Percentiles rank a stretch among this genome's conserved stretches.
Evolutionary conservation across 2,113 vertebrate genomes (phyloP).

Genomic region (Ophthalmolycus amberensis): DNA sequence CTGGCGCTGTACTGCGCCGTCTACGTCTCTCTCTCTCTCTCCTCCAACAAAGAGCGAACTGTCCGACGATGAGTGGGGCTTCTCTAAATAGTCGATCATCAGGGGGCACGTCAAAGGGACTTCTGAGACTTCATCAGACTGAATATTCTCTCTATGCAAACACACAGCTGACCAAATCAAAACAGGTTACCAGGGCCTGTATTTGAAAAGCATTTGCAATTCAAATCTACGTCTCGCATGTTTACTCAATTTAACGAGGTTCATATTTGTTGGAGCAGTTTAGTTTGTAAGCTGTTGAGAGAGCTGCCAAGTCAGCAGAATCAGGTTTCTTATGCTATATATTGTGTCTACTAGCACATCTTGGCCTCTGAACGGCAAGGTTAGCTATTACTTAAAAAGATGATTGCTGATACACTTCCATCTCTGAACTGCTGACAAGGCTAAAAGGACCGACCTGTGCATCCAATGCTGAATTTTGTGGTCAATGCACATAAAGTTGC

Average conservation of each 20-base stretch:
- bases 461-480: slow-evolving; percentile 11
- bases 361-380: slow-evolving; percentile 35
- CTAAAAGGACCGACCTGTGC: slow-evolving; percentile 10
- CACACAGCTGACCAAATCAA: slow-evolving; percentile 63
- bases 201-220: slow-evolving; percentile 44
- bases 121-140: slow-evolving; percentile 20
- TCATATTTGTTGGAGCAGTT: slow-evolving; percentile 13
- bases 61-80: slow-evolving; percentile 25
- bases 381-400: slow-evolving; percentile 42
- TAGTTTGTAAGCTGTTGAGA: slow-evolving; percentile 37
- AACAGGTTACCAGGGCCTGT: slow-evolving; percentile 30
- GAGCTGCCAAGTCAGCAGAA: slow-evolving; percentile 7
- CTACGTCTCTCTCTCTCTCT: slow-evolving; percentile 8
- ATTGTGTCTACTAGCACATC: slow-evolving; percentile 6
- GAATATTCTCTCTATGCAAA: slow-evolving; percentile 54
- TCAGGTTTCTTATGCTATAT: not conserved
- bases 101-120: slow-evolving; percentile 61
- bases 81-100: slow-evolving; percentile 43
- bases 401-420: slow-evolving; percentile 12
- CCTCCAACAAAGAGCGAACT: slow-evolving; percentile 38
- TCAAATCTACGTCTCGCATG: slow-evolving; percentile 37
- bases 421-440: slow-evolving; percentile 23
- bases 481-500: slow-evolving; percentile 4
- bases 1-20: slow-evolving; percentile 57
- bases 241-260: slow-evolving; percentile 6